Evolutionary conservation across 2,113 vertebrate species (phyloP).

Genomic region (Scomber scombrus): DNA sequence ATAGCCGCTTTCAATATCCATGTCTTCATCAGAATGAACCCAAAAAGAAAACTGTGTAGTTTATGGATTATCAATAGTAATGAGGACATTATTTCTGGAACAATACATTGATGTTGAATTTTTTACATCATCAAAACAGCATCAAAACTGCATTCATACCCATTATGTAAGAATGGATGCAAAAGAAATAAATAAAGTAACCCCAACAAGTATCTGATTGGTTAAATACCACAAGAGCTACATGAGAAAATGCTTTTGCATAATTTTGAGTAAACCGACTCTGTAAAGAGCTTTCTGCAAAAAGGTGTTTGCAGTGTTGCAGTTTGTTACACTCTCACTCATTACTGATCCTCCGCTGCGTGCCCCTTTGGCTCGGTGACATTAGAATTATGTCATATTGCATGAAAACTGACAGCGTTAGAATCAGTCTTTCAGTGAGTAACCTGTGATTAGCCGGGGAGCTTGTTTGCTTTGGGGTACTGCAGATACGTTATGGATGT

Average conservation of each 20-base stretch:
- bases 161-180: background rate
- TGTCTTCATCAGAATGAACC: no score
- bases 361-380: slow-evolving; percentile 29
- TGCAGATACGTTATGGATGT: slow-evolving; percentile 50
- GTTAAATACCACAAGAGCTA: background rate
- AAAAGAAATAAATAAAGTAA: background rate
- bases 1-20: no score
- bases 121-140: no score
- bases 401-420: slow-evolving; percentile 16
- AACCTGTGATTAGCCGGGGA: slow-evolving; percentile 50
- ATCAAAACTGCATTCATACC: background rate
- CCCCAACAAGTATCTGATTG: background rate
- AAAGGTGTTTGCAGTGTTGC: slow-evolving; percentile 16
- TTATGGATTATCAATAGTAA: no score
- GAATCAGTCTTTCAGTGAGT: slow-evolving; percentile 45
- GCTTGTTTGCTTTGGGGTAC: slow-evolving; percentile 48
- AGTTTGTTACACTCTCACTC: slow-evolving; percentile 9
- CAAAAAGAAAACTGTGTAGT: no score
- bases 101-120: no score
- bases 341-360: slow-evolving; percentile 3
- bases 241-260: background rate
- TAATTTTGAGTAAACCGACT: background rate
- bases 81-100: no score
- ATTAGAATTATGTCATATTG: slow-evolving; percentile 45
- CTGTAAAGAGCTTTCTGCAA: background rate